Evolutionary conservation across 1,140 invertebrate species (phyloP).

Genomic region (Drosophila funebris): DNA sequence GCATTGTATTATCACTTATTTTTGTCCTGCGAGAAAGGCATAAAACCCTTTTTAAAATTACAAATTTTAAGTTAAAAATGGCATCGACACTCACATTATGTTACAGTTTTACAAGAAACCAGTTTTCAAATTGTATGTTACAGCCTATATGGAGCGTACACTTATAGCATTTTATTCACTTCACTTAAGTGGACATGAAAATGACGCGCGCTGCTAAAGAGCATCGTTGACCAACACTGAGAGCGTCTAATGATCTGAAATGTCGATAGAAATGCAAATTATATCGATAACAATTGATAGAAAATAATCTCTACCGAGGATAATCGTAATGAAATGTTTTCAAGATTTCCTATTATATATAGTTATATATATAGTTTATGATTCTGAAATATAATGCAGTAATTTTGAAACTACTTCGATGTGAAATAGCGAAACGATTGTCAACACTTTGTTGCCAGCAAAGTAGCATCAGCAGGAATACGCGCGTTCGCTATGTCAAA

Average conservation of each 20-base stretch:
- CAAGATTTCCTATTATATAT: too few species aligned
- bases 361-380: too few species aligned
- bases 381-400: too few species aligned
- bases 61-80: not conserved
- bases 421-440: not conserved
- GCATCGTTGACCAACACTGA: slow-evolving; percentile 25
- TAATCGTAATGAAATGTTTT: too few species aligned
- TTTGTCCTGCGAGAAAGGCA: slow-evolving; percentile 1
- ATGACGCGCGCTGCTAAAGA: slow-evolving; percentile 18
- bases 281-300: slow-evolving; percentile 6
- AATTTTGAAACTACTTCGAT: not conserved
- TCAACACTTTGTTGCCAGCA: not conserved
- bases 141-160: not conserved
- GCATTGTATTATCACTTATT: slow-evolving; percentile 19
- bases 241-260: not conserved
- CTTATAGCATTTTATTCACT: not conserved
- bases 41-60: too few species aligned
- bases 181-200: slow-evolving; percentile 5
- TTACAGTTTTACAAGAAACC: not conserved
- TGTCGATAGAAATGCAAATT: not conserved
- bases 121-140: not conserved
- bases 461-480: not conserved
- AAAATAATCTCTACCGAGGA: not conserved
- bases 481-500: not conserved
- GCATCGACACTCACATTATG: slow-evolving; percentile 25